These are phyloP conservation scores for Jacana jacana DNA, from an alignment of 2,113 vertebrate species.

Conservation along the genomic window DNA sequence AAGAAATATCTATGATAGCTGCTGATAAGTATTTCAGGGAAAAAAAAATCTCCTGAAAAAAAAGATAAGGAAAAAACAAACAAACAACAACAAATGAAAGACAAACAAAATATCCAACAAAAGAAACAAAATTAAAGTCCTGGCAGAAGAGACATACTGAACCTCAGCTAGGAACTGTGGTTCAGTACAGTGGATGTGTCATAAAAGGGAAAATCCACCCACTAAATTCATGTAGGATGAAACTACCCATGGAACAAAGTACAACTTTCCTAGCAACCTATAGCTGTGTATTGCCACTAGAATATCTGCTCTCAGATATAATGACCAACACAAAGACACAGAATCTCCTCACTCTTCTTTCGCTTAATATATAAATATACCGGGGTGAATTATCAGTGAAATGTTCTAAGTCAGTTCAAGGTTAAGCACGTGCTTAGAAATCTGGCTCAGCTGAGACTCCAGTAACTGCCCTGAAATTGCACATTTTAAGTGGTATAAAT, in stretches of 20 bases:
- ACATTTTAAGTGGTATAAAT: background rate
- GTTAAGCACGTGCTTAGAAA: slow-evolving; percentile 17
- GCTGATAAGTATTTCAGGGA: background rate
- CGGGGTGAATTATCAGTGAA: background rate
- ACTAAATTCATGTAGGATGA: background rate
- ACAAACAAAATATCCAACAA: background rate
- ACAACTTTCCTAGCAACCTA: background rate
- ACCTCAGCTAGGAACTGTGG: background rate
- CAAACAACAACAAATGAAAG: background rate
- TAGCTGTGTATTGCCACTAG: background rate
- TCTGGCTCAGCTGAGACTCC: background rate
- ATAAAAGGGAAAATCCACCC: background rate
- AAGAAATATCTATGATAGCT: background rate
- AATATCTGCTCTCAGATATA: background rate
- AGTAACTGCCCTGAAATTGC: background rate
- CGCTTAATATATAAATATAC: background rate
- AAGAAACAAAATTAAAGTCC: background rate
- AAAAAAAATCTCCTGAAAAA: background rate
- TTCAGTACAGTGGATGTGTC: background rate
- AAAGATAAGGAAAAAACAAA: background rate
- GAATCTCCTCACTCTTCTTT: background rate
- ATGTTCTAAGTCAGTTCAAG: background rate
- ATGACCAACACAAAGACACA: background rate
- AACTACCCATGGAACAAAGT: background rate
- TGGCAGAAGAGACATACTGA: background rate